Evolutionary conservation across 2,113 vertebrate species (phyloP).

Genomic region (Pseudorhombus dupliciocellatus): DNA sequence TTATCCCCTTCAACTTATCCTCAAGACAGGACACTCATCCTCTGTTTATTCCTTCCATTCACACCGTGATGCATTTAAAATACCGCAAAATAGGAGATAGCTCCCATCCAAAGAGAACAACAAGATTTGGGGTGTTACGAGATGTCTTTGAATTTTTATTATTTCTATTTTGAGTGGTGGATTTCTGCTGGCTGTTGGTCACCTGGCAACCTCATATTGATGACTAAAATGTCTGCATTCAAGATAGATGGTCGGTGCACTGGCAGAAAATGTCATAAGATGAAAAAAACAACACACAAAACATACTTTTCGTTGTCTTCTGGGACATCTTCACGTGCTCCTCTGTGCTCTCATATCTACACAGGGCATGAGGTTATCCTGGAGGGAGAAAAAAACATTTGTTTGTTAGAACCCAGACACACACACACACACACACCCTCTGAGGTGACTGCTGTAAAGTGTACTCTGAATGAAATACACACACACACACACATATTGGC

Average conservation of each 20-base stretch:
- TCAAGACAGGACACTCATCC: not conserved
- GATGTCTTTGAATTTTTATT: too few species aligned
- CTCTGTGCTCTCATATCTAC: conserved; percentile 60
- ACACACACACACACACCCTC: too few species aligned
- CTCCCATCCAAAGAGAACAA: too few species aligned
- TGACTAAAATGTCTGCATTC: not conserved
- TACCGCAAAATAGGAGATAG: too few species aligned
- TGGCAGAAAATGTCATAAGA: not conserved
- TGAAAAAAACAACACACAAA: not conserved
- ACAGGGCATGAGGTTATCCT: conserved; percentile 57
- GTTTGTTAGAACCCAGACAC: not conserved
- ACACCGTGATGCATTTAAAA: not conserved
- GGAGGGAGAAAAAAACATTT: not conserved
- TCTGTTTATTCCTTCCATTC: too few species aligned
- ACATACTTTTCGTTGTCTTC: conserved; percentile 75
- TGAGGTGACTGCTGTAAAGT: too few species aligned
- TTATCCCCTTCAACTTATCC: not conserved
- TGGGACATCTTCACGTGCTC: conserved; percentile 77
- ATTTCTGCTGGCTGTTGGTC: not conserved
- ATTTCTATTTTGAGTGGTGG: too few species aligned
- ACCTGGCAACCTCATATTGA: not conserved
- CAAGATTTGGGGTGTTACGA: too few species aligned
- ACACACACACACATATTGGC: too few species aligned
- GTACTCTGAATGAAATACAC: too few species aligned
- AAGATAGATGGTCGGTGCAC: too few species aligned